Base-by-base conservation (phyloP, 1,140 invertebrate genomes). In the Dendroctonus valens region DNA sequence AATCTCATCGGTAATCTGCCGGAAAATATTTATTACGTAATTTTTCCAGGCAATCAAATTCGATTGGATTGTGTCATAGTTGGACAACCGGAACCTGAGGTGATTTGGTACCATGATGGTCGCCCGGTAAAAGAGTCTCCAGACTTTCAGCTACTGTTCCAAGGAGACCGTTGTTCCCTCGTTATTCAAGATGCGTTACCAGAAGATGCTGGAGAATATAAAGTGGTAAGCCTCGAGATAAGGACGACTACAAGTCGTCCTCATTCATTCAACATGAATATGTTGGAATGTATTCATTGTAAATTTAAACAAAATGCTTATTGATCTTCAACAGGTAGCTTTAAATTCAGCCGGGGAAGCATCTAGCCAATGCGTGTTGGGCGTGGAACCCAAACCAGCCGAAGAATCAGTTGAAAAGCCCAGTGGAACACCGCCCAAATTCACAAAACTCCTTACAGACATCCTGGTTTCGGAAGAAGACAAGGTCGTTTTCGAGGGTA, bases 31-130 rank as follows among this genome's bases (percentile, higher is more conserved):
- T n/a, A 52, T n/a, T 2, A n/a, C 5, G 9, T 55, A 7, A 58
- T 44, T 8, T 9, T 59, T 62, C 14, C 15, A 67, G 65, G 91
- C 7, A 84, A 84, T 6, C 83, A 83, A 26, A 86, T 89, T 5
- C 81, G 86, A 49, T 78, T 95, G 57, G 91, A 92, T 72, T 93
- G 91, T 75, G 82, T 93, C 49, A 93, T 95, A 71, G 83, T 91
- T 55, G 92, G 91, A 0, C 87, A 91, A 74, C 92, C 92, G 0
- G 90, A 92, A 78, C 92, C 92, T 0, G 91, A 92, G 81, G 90
- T 94, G 0, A 92, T 92, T 72, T 94, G 92, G 92, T 91, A 92
- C 71, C 92, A 94, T 72, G 87, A 94, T 72, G 87, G 88, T 61
- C 81, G 86, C 48, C 91, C 93, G 9, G 86, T 96, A 0, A 92